A percentile compares a stretch with the other conserved stretches of the same genome.
Conservation (phyloP, 2,113 vertebrate species). For the Pithys albifrons region DNA sequence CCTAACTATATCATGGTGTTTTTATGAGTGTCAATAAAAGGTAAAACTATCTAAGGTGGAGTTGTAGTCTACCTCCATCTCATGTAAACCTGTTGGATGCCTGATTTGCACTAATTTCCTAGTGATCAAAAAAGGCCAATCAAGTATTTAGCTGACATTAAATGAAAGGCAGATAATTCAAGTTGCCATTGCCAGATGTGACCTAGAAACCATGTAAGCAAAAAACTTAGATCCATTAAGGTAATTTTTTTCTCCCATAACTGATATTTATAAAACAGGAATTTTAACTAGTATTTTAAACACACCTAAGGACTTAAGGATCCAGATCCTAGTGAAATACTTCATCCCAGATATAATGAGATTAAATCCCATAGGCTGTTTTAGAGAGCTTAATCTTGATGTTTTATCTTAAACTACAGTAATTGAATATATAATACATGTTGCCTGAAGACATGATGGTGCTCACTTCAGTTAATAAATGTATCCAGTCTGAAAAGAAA, state of each 20-base stretch:
- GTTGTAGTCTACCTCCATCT: background rate
- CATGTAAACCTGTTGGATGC: background rate
- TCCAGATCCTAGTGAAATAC: background rate
- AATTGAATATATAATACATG: constrained; percentile 54
- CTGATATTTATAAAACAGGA: background rate
- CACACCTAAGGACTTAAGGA: background rate
- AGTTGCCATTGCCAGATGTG: background rate
- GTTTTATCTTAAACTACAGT: constrained; percentile 44
- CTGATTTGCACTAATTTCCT: background rate
- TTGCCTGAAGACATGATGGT: constrained; percentile 49
- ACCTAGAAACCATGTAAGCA: background rate
- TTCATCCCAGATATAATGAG: background rate
- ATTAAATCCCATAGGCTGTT: constrained; percentile 37
- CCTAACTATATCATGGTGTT: background rate
- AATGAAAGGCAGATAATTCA: background rate
- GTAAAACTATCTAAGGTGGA: background rate
- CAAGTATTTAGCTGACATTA: background rate
- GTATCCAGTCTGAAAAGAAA: constrained; percentile 13
- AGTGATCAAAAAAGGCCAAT: background rate
- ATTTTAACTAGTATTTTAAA: constrained; percentile 10
- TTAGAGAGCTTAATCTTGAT: constrained; percentile 40
- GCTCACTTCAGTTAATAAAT: constrained; percentile 38
- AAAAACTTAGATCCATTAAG: background rate
- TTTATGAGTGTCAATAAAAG: background rate
- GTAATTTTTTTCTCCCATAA: background rate